Evolutionary conservation across 2,888 invertebrate species (phyloP).

Genomic region (Amphipyra tragopoginis): DNA sequence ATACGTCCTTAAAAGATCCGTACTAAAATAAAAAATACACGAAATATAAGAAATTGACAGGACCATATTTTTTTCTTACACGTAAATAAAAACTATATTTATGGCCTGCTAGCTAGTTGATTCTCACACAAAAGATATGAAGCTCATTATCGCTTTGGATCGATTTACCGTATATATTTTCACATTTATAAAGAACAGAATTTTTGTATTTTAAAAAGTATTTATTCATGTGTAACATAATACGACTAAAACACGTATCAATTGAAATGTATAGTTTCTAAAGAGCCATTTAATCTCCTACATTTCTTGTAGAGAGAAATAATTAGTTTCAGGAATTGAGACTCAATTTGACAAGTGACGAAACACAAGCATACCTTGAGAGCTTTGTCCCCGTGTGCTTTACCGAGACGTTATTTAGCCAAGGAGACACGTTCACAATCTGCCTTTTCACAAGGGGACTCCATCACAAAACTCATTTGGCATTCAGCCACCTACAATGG

Average conservation of each 20-base stretch:
- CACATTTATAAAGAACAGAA: no score
- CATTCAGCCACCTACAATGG: slow-evolving; percentile 87
- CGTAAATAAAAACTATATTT: not conserved
- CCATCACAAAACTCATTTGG: slow-evolving; percentile 89
- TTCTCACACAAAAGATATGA: slow-evolving; percentile 7
- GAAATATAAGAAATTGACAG: no score
- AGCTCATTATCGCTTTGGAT: not conserved
- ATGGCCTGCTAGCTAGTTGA: not conserved
- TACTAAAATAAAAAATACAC: no score
- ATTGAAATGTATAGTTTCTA: slow-evolving; percentile 24
- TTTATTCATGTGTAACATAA: not conserved
- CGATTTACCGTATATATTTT: no score
- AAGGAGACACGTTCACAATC: slow-evolving; percentile 79
- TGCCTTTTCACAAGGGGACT: slow-evolving; percentile 80
- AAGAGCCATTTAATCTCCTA: slow-evolving; percentile 11
- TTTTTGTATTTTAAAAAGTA: not conserved
- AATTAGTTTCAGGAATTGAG: slow-evolving; percentile 52
- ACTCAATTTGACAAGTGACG: slow-evolving; percentile 51
- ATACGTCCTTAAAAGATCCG: no score
- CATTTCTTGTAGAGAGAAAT: slow-evolving; percentile 12
- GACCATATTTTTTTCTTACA: no score
- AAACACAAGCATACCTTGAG: slow-evolving; percentile 45
- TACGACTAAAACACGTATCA: slow-evolving; percentile 14
- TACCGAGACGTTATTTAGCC: slow-evolving; percentile 71
- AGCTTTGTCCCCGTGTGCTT: slow-evolving; percentile 59